Evolutionary conservation across 2,888 invertebrate genomes (phyloP).

Genomic region (Agriotes lineatus): DNA sequence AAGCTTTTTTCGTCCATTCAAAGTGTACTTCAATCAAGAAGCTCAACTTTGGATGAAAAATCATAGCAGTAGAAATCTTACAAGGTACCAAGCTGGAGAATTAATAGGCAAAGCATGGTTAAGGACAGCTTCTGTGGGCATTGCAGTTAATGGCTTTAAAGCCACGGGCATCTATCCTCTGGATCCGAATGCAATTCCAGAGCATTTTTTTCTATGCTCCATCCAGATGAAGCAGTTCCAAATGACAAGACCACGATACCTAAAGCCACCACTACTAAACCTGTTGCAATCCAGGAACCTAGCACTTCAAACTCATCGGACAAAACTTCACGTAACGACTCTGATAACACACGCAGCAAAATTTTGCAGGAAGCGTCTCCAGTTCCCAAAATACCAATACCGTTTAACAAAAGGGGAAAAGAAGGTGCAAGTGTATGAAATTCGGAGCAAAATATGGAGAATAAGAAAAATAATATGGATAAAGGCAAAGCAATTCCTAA

Average conservation of each 20-base stretch:
- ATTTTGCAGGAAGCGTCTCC: conserved; percentile 5
- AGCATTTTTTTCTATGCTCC: conserved; percentile 31
- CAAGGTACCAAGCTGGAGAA: conserved; percentile 33
- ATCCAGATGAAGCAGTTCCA: background rate
- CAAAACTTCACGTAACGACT: background rate
- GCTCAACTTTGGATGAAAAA: conserved; percentile 30
- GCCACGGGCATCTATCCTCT: conserved; percentile 30
- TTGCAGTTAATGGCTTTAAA: too few species aligned
- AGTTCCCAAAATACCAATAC: background rate
- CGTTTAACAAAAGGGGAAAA: background rate
- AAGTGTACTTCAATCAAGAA: conserved; percentile 35
- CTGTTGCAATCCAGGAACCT: background rate
- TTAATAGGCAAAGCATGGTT: conserved; percentile 37
- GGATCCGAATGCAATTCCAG: conserved; percentile 38
- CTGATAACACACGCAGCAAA: background rate
- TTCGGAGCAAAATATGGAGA: conserved; percentile 5
- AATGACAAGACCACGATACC: background rate
- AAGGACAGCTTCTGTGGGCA: conserved; percentile 36
- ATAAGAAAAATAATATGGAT: conserved; percentile 8
- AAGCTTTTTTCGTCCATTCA: conserved; percentile 33
- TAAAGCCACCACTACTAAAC: background rate
- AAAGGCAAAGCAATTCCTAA: conserved; percentile 5
- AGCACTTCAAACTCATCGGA: background rate
- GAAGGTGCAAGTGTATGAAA: conserved; percentile 13
- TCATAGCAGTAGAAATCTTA: conserved; percentile 28